These are phyloP conservation scores for Phalacrocorax carbo DNA, from an alignment of 2,113 vertebrate genomes.

Conservation along the genomic window DNA sequence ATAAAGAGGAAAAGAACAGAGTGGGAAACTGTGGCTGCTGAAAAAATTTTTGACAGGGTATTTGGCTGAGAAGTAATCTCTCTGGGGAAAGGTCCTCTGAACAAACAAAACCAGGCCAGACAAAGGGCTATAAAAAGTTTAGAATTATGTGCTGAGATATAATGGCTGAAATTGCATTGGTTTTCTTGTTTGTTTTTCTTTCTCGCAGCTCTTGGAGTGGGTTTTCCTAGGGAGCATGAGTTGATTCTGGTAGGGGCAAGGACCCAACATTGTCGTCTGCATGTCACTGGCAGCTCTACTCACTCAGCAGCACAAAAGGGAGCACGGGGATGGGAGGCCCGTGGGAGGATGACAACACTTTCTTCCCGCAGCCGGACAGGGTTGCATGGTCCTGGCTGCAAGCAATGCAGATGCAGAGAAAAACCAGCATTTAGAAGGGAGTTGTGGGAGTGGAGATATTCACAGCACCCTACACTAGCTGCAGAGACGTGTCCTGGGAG, in stretches of 20 bases:
- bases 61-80: not conserved
- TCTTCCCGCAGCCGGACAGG: not conserved
- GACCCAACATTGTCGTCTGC: not conserved
- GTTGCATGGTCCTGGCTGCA: not conserved
- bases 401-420: not conserved
- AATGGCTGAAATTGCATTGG: not conserved
- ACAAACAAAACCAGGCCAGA: not conserved
- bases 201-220: not conserved
- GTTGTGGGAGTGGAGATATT: not conserved
- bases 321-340: fast-evolving
- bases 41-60: not conserved
- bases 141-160: not conserved
- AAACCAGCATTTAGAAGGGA: not conserved
- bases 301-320: not conserved
- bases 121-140: not conserved
- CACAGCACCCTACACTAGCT: not conserved
- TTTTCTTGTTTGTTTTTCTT: slow-evolving; percentile 2
- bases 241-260: not conserved
- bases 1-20: not conserved
- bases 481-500: not conserved
- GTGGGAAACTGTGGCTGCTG: not conserved
- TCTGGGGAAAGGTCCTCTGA: not conserved
- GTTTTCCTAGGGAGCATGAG: not conserved
- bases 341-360: not conserved
- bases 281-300: not conserved